A percentile compares a stretch with the other conserved stretches of the same genome.
Evolutionary conservation across 2,888 invertebrate species (phyloP).

Genomic region (Pristionchus entomophagus): DNA sequence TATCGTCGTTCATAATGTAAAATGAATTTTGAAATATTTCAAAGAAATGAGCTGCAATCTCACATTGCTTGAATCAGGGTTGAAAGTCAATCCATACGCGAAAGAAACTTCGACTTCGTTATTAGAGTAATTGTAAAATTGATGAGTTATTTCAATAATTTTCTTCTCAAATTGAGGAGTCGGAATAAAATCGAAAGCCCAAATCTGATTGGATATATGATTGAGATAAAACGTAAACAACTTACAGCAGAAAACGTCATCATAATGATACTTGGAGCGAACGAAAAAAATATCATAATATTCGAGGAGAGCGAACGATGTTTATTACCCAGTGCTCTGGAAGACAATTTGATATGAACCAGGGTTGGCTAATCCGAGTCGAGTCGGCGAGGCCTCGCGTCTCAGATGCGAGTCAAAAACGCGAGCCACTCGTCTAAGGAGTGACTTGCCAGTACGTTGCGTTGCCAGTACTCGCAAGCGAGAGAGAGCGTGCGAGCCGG

Average conservation of each 20-base stretch:
- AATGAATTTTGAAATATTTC: neutral
- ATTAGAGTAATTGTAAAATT: neutral
- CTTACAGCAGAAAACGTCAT: neutral
- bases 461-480: too few relatives aligned
- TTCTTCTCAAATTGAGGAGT: neutral
- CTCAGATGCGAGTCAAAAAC: too few relatives aligned
- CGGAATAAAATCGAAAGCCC: neutral
- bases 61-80: neutral
- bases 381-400: too few relatives aligned
- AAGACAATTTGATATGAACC: too few relatives aligned
- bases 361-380: too few relatives aligned
- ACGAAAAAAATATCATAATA: neutral
- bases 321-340: neutral
- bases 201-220: neutral
- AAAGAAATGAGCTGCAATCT: too few relatives aligned
- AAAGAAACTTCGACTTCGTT: neutral
- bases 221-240: neutral
- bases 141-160: neutral
- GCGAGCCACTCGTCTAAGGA: too few relatives aligned
- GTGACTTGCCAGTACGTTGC: too few relatives aligned
- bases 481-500: too few relatives aligned
- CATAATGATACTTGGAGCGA: neutral
- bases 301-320: neutral
- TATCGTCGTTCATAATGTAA: neutral
- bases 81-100: neutral